Base-by-base conservation (phyloP, 2,888 invertebrate species). In the Chrysomela aeneicollis region DNA sequence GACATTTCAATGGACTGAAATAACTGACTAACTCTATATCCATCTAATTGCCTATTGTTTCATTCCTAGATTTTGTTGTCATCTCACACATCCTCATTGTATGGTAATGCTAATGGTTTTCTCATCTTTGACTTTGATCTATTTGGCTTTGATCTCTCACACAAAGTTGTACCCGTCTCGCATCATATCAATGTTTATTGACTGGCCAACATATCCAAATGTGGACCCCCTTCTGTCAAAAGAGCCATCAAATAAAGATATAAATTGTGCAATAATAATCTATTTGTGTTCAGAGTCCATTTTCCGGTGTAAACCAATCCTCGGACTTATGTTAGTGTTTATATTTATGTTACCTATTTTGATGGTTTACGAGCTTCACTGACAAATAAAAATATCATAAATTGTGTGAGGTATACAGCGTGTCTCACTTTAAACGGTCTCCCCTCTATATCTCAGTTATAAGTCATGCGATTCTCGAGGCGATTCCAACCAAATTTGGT, bases 321-420 rank as follows among this genome's bases (percentile, higher is more conserved):
- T 42, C 42, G n/a, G 15, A 42, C 42, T 42, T 10, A 15, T 15
- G 4, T 15, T 35, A 10, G 12, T 42, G 4, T 42, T n/a, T 10
- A 42, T 42, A 15, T 42, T 42, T 42, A 42, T 42, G 42, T 42
- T 42, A 35, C 35, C 35, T 35, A 35, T 35, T 35, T 35, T 9
- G 12, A 35, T 35, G 35, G 35, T 35, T 35, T 10, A 35, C 12
- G 42, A 42, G 42, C 15, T 42, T 2, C 2, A n/a, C 15, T 15
- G 42, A 3, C 15, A 5, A 26, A 26, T 26, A 26, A 26, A 26
- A 26, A 26, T 26, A 35, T 2, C 35, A 12, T 35, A 35, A 12
- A 35, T 35, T 35, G 35, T 10, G 35, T 35, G 12, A 10, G 35
- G 12, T 35, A 12, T 26, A 6, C n/a, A n/a, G n/a, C n/a, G n/a